Percentiles rank a stretch among this genome's conserved stretches.
phyloP scores from a whole-genome alignment of 2,113 vertebrate species.

The Pteropus alecto region DNA sequence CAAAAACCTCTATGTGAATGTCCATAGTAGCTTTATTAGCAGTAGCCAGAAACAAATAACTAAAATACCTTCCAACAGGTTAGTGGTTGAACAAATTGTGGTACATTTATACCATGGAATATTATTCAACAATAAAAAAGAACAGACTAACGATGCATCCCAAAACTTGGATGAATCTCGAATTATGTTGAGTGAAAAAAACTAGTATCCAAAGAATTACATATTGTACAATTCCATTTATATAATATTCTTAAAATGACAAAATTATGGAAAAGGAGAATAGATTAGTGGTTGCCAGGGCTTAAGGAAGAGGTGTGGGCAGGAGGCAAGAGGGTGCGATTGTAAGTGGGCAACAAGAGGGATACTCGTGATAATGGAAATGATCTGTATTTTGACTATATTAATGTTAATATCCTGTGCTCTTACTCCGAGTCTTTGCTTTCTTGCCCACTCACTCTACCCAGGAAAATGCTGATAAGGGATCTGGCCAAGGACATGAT shows the following conservation, averaged over 20 bases:
- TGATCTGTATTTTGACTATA: neutral
- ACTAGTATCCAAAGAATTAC: neutral
- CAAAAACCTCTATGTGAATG: neutral
- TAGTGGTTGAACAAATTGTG: neutral
- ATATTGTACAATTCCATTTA: neutral
- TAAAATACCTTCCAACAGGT: neutral
- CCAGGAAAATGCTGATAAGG: neutral
- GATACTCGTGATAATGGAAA: neutral
- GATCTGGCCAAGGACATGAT: neutral
- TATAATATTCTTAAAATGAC: neutral
- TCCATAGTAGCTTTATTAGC: neutral
- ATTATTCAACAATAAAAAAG: neutral
- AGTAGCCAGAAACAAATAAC: neutral
- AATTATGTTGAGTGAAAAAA: neutral
- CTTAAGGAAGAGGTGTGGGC: neutral
- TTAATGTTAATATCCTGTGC: neutral
- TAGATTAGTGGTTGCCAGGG: neutral
- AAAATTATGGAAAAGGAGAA: neutral
- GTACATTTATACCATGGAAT: neutral
- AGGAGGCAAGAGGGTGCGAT: neutral
- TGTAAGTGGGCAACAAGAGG: neutral
- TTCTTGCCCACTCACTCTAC: neutral
- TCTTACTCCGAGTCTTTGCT: neutral
- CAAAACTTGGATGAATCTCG: neutral
- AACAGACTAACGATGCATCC: neutral